A percentile compares a stretch with the other conserved stretches of the same genome.
These are phyloP conservation scores for Glaucidium brasilianum DNA, from an alignment of 2,113 vertebrate genomes.

Conservation along the genomic window DNA sequence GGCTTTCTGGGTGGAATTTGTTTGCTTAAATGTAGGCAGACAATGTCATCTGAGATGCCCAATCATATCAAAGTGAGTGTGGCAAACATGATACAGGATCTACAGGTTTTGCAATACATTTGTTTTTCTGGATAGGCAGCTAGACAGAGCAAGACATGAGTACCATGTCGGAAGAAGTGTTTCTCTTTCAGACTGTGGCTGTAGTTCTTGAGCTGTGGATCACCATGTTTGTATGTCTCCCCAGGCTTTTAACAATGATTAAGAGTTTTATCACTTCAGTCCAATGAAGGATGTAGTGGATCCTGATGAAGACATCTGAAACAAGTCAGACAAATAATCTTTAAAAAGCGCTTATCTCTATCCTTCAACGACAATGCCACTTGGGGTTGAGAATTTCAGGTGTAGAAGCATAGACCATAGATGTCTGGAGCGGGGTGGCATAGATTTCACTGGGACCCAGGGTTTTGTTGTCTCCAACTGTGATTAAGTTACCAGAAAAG, in stretches of 20 bases:
- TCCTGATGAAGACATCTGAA: neutral
- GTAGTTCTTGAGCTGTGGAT: neutral
- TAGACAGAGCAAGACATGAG: neutral
- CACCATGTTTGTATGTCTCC: neutral
- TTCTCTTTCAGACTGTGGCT: neutral
- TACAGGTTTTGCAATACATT: neutral
- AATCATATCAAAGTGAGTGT: fast-evolving
- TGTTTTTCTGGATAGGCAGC: neutral
- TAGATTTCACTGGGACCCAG: neutral
- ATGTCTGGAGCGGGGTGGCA: neutral
- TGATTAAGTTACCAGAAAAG: neutral
- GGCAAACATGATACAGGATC: neutral
- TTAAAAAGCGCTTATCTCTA: fast-evolving
- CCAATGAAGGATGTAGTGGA: neutral
- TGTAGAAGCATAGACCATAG: fast-evolving
- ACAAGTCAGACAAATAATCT: neutral
- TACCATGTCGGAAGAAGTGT: neutral
- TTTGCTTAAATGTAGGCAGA: neutral
- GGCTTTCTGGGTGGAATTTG: neutral
- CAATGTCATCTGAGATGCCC: neutral
- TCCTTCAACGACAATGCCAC: neutral
- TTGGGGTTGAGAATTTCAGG: neutral
- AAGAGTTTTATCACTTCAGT: neutral
- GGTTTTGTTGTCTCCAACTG: neutral
- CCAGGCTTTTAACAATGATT: fast-evolving